Conservation (phyloP, 2,113 vertebrate genomes). For the Oophaga pumilio region DNA sequence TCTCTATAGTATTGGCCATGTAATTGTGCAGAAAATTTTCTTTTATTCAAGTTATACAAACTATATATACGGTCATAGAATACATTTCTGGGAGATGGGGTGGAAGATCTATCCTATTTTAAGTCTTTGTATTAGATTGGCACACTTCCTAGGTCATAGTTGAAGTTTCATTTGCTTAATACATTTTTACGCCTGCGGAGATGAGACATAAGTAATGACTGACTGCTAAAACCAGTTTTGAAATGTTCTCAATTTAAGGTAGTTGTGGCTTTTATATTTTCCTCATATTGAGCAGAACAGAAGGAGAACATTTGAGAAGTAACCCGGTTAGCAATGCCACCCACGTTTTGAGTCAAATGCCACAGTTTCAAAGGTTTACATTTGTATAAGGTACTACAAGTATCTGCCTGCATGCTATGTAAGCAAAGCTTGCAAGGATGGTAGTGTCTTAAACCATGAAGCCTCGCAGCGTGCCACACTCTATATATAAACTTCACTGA, state of each 20-base stretch:
- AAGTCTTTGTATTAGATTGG: neutral
- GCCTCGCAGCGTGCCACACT: constrained; percentile 50
- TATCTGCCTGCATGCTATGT: constrained; percentile 65
- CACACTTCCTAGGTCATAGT: neutral
- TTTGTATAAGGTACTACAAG: constrained; percentile 65
- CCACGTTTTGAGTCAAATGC: constrained; percentile 62
- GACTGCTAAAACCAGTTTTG: constrained; percentile 7
- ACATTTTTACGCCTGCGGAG: neutral
- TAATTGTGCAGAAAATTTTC: no score
- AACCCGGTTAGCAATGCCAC: constrained; percentile 58
- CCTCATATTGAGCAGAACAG: constrained; percentile 52
- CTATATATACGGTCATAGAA: no score
- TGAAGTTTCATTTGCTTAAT: neutral
- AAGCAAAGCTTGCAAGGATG: constrained; percentile 62
- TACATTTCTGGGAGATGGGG: neutral
- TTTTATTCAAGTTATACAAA: no score
- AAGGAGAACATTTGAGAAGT: constrained; percentile 42
- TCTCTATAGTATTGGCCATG: neutral
- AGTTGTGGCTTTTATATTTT: constrained; percentile 52
- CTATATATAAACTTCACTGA: constrained; percentile 64
- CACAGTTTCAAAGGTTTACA: constrained; percentile 62
- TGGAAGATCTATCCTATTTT: neutral
- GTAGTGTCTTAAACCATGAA: constrained; percentile 65
- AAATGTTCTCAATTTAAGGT: constrained; percentile 36
- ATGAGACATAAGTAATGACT: constrained; percentile 5